Percentiles rank a stretch among this genome's conserved stretches.
Conservation (phyloP, 1,140 invertebrate genomes). For the Cyrtorhinus lividipennis region DNA sequence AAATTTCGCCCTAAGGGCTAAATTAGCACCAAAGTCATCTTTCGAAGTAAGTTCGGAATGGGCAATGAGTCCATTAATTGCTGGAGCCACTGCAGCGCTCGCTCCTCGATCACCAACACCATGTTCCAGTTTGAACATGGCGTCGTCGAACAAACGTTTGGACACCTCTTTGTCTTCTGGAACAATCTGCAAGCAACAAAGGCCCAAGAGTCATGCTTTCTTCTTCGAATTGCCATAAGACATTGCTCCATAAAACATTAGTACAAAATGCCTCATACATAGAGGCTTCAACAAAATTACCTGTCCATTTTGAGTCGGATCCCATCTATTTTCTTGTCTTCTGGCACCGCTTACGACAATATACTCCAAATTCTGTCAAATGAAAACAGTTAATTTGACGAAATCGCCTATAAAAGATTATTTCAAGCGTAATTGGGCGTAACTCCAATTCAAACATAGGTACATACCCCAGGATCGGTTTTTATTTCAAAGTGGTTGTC, state of each 20-base stretch:
- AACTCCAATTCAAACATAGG: too few relatives aligned
- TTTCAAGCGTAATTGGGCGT: too few relatives aligned
- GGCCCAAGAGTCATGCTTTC: too few relatives aligned
- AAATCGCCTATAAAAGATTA: too few relatives aligned
- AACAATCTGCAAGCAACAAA: conserved; percentile 46
- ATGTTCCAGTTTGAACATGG: conserved; percentile 94
- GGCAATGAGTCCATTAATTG: conserved; percentile 55
- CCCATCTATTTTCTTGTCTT: conserved; percentile 95
- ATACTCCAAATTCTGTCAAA: conserved; percentile 87
- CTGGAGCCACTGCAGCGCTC: conserved; percentile 51
- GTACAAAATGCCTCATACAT: too few relatives aligned
- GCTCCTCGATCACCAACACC: conserved; percentile 61
- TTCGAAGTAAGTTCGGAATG: conserved; percentile 66
- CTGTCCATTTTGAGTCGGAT: conserved; percentile 92
- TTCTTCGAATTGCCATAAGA: too few relatives aligned
- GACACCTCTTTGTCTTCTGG: conserved; percentile 79
- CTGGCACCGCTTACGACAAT: conserved; percentile 85
- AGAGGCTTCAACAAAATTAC: too few relatives aligned
- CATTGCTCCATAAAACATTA: too few relatives aligned
- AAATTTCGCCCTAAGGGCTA: conserved; percentile 61
- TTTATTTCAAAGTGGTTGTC: conserved; percentile 97
- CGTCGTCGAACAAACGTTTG: conserved; percentile 76
- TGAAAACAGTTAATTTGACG: too few relatives aligned
- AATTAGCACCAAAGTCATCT: conserved; percentile 84
- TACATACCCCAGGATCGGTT: conserved; percentile 86